A percentile compares a stretch with the other conserved stretches of the same genome.
Conservation (phyloP, 2,888 invertebrate species). For the Clanis bilineata region DNA sequence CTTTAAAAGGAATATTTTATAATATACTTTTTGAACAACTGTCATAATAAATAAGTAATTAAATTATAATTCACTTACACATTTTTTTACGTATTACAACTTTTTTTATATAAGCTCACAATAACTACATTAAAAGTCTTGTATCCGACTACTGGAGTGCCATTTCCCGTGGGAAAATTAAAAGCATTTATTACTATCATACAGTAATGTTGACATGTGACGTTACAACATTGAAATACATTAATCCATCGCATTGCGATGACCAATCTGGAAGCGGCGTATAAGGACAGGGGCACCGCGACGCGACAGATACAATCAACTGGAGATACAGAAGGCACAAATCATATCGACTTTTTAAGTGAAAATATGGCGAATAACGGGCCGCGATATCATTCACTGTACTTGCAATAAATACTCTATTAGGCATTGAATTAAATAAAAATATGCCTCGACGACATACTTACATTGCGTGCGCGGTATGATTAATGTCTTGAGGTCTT, state of each 20-base stretch:
- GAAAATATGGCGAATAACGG: neutral
- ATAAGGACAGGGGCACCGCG: slow-evolving; percentile 13
- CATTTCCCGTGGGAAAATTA: slow-evolving; percentile 36
- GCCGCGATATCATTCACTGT: too few relatives aligned
- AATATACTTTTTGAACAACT: too few relatives aligned
- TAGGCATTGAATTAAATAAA: too few relatives aligned
- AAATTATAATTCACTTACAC: too few relatives aligned
- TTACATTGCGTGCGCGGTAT: too few relatives aligned
- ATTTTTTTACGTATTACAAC: too few relatives aligned
- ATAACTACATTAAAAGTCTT: neutral
- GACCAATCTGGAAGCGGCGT: slow-evolving; percentile 14
- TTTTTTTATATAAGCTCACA: neutral
- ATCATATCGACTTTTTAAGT: neutral
- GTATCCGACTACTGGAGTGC: neutral
- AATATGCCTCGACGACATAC: too few relatives aligned
- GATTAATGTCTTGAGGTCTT: too few relatives aligned
- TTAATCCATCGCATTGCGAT: slow-evolving; percentile 17
- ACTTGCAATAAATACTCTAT: too few relatives aligned
- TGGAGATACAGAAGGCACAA: neutral
- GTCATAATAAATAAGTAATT: too few relatives aligned
- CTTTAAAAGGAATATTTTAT: too few relatives aligned
- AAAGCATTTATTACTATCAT: slow-evolving; percentile 20
- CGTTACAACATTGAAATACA: slow-evolving; percentile 17
- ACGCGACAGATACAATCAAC: slow-evolving; percentile 7
- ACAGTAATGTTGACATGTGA: slow-evolving; percentile 18